Percentiles rank a stretch among this genome's conserved stretches.
phyloP scores from a whole-genome alignment of 2,888 invertebrate species.

The Heliconius cydno region DNA sequence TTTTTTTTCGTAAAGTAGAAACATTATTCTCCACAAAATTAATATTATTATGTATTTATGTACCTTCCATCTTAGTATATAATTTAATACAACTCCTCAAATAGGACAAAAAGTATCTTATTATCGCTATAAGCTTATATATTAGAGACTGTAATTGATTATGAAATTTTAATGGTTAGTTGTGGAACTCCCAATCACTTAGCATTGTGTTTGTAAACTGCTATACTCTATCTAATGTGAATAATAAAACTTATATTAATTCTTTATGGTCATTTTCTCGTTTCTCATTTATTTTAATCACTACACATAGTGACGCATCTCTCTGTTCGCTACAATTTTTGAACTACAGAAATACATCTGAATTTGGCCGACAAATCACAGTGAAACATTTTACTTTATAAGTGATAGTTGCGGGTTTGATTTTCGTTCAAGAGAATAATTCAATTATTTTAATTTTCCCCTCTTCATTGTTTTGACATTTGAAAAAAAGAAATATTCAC shows the following conservation, averaged over 20 bases:
- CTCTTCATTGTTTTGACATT: too few relatives aligned
- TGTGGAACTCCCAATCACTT: constrained; percentile 33
- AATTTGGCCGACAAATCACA: too few relatives aligned
- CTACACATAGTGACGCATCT: background rate
- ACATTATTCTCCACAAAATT: too few relatives aligned
- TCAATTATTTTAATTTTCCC: too few relatives aligned
- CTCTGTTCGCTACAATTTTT: background rate
- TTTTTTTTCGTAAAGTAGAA: too few relatives aligned
- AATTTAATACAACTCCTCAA: background rate
- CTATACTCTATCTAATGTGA: background rate
- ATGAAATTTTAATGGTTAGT: constrained; percentile 38
- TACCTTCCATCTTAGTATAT: background rate
- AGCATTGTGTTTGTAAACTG: constrained; percentile 19
- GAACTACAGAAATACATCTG: too few relatives aligned
- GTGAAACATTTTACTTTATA: background rate
- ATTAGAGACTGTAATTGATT: constrained; percentile 29
- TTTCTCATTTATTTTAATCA: background rate
- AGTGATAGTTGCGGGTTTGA: background rate
- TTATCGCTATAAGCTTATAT: constrained; percentile 4
- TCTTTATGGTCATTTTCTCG: background rate
- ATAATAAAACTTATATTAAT: background rate
- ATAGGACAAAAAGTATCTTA: background rate
- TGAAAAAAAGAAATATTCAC: too few relatives aligned
- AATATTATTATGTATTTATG: too few relatives aligned
- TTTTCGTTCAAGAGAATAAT: background rate